A percentile compares a stretch with the other conserved stretches of the same genome.
These are phyloP conservation scores for Amblyjoppa fuscipennis DNA, from an alignment of 2,888 invertebrate species.

Conservation along the genomic window DNA sequence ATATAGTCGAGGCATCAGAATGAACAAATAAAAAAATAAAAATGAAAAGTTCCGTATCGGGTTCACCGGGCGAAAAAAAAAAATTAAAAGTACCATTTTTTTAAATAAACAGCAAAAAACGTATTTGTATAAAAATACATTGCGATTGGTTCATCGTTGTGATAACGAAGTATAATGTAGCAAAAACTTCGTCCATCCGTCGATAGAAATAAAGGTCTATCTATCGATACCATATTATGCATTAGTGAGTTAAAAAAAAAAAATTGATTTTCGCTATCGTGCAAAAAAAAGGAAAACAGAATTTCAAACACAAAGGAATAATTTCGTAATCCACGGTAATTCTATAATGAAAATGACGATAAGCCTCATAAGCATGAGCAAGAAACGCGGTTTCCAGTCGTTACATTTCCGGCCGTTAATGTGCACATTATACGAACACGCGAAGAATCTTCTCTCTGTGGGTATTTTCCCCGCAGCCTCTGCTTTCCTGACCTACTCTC, in stretches of 20 bases:
- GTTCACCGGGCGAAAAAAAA: background rate
- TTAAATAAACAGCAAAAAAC: too few species aligned
- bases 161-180: too few species aligned
- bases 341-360: too few species aligned
- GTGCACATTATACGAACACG: constrained; percentile 13
- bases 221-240: too few species aligned
- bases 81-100: background rate
- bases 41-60: background rate
- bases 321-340: background rate
- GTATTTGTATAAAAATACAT: too few species aligned
- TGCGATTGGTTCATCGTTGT: too few species aligned
- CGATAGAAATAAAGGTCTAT: too few species aligned
- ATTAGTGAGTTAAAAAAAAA: too few species aligned
- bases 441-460: constrained; percentile 42
- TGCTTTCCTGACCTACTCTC: constrained; percentile 60
- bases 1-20: background rate
- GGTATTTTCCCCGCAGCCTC: constrained; percentile 28
- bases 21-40: too few species aligned
- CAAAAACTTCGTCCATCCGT: too few species aligned
- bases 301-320: background rate
- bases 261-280: background rate
- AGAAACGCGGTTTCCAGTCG: too few species aligned
- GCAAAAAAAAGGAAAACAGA: background rate
- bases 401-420: background rate
- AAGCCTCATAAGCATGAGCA: too few species aligned